Base-by-base conservation (phyloP, 2,797 vertebrate species). In the Pseudopleuronectes americanus region DNA sequence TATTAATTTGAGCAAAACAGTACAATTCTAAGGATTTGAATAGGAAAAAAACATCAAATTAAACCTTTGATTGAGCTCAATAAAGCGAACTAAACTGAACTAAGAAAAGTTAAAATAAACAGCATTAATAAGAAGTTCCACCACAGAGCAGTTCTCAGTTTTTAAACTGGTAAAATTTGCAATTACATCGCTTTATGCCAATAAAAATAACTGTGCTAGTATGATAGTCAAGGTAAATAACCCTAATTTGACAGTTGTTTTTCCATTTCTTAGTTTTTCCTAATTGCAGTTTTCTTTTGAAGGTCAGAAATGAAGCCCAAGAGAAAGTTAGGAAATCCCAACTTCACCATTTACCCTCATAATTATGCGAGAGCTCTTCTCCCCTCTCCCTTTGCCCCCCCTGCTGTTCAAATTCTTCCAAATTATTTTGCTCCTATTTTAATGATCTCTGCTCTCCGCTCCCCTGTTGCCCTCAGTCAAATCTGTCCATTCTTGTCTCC, bases 381-480 rank as follows among this genome's bases (percentile, higher is more conserved):
- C 7, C 9, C 33, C 54, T 56, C 52, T 66, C 26, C 23, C 33
- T 53, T 59, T 41, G 21, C 17, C 28, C 43, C 26, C 26, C 31
- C 36, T 9, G 24, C 43, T 14, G 45, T 21, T 49, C 12, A 21
- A 38, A 26, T 52, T 63, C 66, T 67, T 24, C 38, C 43, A 55
- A 76, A 81, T 76, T 8, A 57, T 55, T 57, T 45, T 45, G 23
- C 57, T 60, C 33, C 12, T 2, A 23, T 61, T 71, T 47, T 49
- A 33, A 43, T 68, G 22, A 70, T 59, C 36, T 65, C 52, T 57
- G 24, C 53, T 73, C 47, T 52, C 33, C 55, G 64, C 17, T 54
- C 19, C 68, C 74, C 58, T 78, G 58, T 49, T 78, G 66, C 47
- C 62, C 67, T 64, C 60, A 61, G 64, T 81, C 59, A 80, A 80